phyloP scores from a whole-genome alignment of 2,797 vertebrate species.

The Coreius guichenoti region DNA sequence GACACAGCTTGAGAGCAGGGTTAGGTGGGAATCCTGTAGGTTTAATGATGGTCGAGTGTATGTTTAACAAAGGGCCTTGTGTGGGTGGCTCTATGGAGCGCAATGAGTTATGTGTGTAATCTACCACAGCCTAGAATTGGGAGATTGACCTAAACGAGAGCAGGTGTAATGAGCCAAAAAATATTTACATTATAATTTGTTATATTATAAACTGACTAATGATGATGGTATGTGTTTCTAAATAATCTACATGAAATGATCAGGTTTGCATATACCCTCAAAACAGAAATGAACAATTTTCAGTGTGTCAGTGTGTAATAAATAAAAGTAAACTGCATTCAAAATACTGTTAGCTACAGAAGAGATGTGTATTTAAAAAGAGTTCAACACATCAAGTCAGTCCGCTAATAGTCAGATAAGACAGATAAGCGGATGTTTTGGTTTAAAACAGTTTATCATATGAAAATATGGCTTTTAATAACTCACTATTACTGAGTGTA shows the following conservation, averaged over 20 bases:
- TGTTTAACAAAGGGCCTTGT: slow-evolving; percentile 19
- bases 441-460: slow-evolving; percentile 51
- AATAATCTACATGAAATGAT: too few relatives aligned
- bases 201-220: too few relatives aligned
- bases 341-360: slow-evolving; percentile 12
- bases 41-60: slow-evolving; percentile 16
- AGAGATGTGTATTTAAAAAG: slow-evolving; percentile 30
- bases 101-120: neutral
- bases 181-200: neutral
- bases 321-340: neutral
- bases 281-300: neutral
- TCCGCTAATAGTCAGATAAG: slow-evolving; percentile 17
- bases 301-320: too few relatives aligned
- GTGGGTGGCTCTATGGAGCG: neutral
- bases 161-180: slow-evolving; percentile 27
- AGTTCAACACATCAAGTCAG: neutral
- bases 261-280: neutral
- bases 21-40: slow-evolving; percentile 20
- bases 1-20: slow-evolving; percentile 27
- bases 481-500: slow-evolving; percentile 44
- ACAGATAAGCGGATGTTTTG: slow-evolving; percentile 51
- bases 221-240: too few relatives aligned
- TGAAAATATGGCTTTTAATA: slow-evolving; percentile 57
- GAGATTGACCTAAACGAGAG: slow-evolving; percentile 52
- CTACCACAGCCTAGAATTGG: neutral